Evolutionary conservation across 2,113 vertebrate genomes (phyloP).

Genomic region (Pseudorectes ferrugineus): DNA sequence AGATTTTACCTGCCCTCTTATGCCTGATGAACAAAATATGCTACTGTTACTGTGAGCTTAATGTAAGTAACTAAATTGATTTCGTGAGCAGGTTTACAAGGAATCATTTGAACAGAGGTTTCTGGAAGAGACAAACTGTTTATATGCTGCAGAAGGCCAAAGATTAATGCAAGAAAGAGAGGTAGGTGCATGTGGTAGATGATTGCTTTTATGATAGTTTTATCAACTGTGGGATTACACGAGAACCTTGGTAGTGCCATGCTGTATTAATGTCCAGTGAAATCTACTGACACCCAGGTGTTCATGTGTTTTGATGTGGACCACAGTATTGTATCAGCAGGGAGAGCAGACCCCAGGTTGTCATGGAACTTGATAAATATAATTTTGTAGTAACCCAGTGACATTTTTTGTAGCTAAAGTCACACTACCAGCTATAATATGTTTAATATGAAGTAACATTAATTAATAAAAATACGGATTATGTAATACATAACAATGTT

Average conservation of each 20-base stretch:
- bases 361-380: background rate
- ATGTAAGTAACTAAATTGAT: background rate
- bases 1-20: background rate
- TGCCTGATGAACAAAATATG: background rate
- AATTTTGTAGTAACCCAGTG: background rate
- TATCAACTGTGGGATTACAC: background rate
- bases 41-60: background rate
- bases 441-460: background rate
- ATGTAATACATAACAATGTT: fast-evolving
- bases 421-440: background rate
- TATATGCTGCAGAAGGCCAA: constrained; percentile 83
- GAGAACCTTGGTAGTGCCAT: background rate
- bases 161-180: constrained; percentile 83
- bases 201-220: background rate
- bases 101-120: constrained; percentile 81
- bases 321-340: background rate
- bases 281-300: background rate
- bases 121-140: constrained; percentile 81
- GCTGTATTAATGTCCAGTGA: background rate
- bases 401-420: background rate
- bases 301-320: background rate
- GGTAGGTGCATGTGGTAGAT: constrained; percentile 41
- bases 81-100: constrained; percentile 76
- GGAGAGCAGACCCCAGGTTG: background rate
- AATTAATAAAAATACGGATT: background rate